Evolutionary conservation across 2,888 invertebrate genomes (phyloP).

Genomic region (Craniophora ligustri): DNA sequence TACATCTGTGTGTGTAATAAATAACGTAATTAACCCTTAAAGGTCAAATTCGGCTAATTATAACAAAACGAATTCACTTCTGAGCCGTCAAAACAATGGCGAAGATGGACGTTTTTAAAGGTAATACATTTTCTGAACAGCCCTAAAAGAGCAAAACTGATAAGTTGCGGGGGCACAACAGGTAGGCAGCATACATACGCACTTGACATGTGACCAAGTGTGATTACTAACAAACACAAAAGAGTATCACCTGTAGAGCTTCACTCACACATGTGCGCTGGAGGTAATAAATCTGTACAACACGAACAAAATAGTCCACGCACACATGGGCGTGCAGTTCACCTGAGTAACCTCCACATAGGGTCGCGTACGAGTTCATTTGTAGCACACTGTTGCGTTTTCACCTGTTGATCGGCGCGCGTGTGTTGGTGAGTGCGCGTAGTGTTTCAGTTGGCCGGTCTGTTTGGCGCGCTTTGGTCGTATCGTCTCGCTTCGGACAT

Average conservation of each 20-base stretch:
- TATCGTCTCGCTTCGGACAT: conserved; percentile 60
- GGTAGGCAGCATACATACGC: conserved; percentile 80
- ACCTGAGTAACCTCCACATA: conserved; percentile 83
- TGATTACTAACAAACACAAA: conserved; percentile 69
- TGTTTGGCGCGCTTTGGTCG: conserved; percentile 85
- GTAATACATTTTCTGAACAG: conserved; percentile 70
- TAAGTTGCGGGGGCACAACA: conserved; percentile 82
- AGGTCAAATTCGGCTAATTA: conserved; percentile 54
- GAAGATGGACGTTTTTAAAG: conserved; percentile 66
- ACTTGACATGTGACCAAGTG: conserved; percentile 83
- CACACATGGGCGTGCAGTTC: conserved; percentile 68
- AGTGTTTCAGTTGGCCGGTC: conserved; percentile 82
- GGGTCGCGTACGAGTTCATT: conserved; percentile 78
- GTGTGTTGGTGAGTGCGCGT: conserved; percentile 77
- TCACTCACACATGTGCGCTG: conserved; percentile 64
- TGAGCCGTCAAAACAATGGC: conserved; percentile 61
- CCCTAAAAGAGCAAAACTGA: conserved; percentile 82
- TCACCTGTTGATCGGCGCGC: conserved; percentile 81
- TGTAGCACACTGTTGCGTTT: conserved; percentile 83
- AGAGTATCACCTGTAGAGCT: conserved; percentile 74
- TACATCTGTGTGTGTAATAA: conserved; percentile 34
- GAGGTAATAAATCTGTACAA: conserved; percentile 80
- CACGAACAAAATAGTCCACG: conserved; percentile 84
- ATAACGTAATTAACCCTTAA: conserved; percentile 37
- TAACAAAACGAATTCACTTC: conserved; percentile 51